Evolutionary conservation across 2,888 invertebrate genomes (phyloP), one percentile per base, ranked within the genome.

Genomic region (Diaperis boleti): DNA sequence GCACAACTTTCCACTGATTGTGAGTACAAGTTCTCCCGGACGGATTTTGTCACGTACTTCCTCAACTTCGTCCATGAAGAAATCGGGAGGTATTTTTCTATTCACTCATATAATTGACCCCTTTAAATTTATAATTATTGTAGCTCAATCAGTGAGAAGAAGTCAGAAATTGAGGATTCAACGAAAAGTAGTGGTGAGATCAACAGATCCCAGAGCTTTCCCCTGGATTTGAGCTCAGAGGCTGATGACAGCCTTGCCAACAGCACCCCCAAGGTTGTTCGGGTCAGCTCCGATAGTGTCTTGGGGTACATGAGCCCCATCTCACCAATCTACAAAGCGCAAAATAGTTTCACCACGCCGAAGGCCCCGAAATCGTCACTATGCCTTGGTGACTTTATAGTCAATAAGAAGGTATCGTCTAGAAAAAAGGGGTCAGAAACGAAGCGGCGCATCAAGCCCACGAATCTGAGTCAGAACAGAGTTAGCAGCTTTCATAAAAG

Each of bases 381-480:
- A 13, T 79, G 79, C 68, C 68, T 82, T 6, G 80, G 79, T 1
- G 82, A 82, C 69, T 82, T 81, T 70, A 72, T 81, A 6, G 68
- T 76, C 1, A 55, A 37, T 7, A 72, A 65, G 63, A 75, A 65
- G 45, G 62, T 55, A 20, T 70, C 67, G 8, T 66, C 69, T 2
- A 79, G 76, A 62, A 76, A 73, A 47, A 76, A 73, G 41, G 62
- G 22, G 7, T 33, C 17, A 3, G 26, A 33, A 7, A 29, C 47
- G 56, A 55, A 57, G 47, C 45, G 61, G n/a, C 76, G 86, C 62
- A 86, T 87, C 1, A 87, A 86, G 65, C 87, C 87, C 0, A 87
- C 86, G 10, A 74, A 69, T 64, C 62, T 80, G 0, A 82, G 81
- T n/a, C 55, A 70, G 17, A 70, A 68, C 13, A 62, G 60, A 44